Base-by-base conservation (phyloP, 2,113 vertebrate species). In the Condylura cristata region DNA sequence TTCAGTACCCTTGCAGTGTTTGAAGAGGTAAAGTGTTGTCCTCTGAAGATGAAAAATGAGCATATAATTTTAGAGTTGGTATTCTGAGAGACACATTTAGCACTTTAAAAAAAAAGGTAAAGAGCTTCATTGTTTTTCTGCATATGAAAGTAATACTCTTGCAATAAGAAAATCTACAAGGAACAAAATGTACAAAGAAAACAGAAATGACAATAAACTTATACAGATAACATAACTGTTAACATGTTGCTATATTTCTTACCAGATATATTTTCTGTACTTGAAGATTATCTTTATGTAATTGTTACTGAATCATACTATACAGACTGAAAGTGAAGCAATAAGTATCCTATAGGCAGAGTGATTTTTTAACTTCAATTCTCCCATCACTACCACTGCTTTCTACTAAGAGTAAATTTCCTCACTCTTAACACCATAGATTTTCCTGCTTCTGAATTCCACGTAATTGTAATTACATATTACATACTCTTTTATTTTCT, bases 1-100 rank as follows among this genome's bases (percentile, higher is more conserved):
- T 86, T 71, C 48, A 63, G 22, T 83, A 53, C 58, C 26, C 44
- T 17, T 74, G 24, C 87, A 83, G 63, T 91, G 34, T 80, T 80
- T 91, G 66, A 93, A 86, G 61, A 94, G 51, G 18, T 76, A 53
- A 70, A 78, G 24, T 56, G 32, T 41, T 22, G 71, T 68, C 70
- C 66, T 65, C 53, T 82, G 18, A 93, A 63, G 75, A 85, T 65
- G 70, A 92, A 84, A 86, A 92, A 48, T 87, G 17, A 71, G 17
- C 41, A 39, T 0, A 44, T 58, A 68, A 13, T 37, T 89, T 89
- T 90, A 70, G 44, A 75, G 48, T 70, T 9, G 51, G 46, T 86
- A 53, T 90, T 93, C 37, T 79, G 63, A 26, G 74, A 95, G 65
- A 2, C 13, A 82, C 58, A 85, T 85, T 92, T 51, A 89, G 13